Evolutionary conservation across 2,888 invertebrate species (phyloP), one percentile per base, ranked within the genome.

Genomic region (Graphium colonna): DNA sequence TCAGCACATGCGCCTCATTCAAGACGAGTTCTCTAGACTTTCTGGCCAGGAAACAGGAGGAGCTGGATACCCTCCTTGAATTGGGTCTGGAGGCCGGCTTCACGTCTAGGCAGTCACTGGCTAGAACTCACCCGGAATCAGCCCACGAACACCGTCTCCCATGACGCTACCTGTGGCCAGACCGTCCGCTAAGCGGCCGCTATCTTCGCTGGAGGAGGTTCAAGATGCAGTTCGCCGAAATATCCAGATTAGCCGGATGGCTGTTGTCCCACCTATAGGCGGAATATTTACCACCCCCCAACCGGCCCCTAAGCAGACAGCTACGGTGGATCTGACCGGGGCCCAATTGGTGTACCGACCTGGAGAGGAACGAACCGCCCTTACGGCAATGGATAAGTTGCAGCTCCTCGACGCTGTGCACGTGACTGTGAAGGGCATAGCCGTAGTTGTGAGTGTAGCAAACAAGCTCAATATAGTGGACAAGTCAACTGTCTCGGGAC

Each of bases 141-240:
- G 7, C 1, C 4, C 7, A 7, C 9, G 9, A 3, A 9, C 36
- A n/a, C n/a, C n/a, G n/a, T n/a, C n/a, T n/a, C n/a, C n/a, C n/a
- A n/a, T n/a, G n/a, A n/a, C n/a, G 13, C 13, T n/a, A 1, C 12
- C n/a, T 3, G 2, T 1, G 3, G 12, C 36, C 1, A 12, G 36
- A n/a, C 15, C 36, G 0, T 21, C 33, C 0, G 3, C 15, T 1
- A 50, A 50, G 17, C 28, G 50, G 1, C 36, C 4, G 0, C 17
- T 50, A 0, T 18, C 41, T 0, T 50, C 50, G 1, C 50, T 45
- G 5, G 54, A 55, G 12, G 50, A 50, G 9, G 42, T 51, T 1
- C 51, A 47, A 39, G 42, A 47, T 0, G 39, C 47, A 3, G 15
- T 43, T 0, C 51, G 51, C 21, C 3, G 43, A 8, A 8, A 43